Evolutionary conservation across 2,888 invertebrate genomes (phyloP), one percentile per base, ranked within the genome.

Genomic region (Torymus tubicola): DNA sequence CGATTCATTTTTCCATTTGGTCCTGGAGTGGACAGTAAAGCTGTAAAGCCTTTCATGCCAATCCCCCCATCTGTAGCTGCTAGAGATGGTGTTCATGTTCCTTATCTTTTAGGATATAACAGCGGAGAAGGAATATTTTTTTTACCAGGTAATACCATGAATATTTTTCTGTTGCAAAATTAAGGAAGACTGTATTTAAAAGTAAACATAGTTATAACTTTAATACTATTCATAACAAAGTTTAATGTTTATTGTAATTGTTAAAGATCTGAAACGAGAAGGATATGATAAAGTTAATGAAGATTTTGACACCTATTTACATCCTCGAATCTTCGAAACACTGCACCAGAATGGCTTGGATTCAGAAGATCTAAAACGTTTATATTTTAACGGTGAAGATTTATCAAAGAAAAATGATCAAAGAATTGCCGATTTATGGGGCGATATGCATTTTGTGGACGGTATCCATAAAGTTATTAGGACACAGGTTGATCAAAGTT

Each of bases 61-160:
- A 70, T 88, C 70, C 88, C 91, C 2, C 68, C 91, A 14, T 83
- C 86, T n/a, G 86, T 86, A 31, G 90, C 91, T 76, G 65, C 77
- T 1, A 81, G 87, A 53, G 74, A 84, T 0, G 89, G 89, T 65
- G 83, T 92, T 18, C 92, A 92, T 85, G 91, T 93, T 1, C 93
- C 93, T 0, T 91, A 90, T n/a, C 90, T 93, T 79, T 85, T 91
- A 18, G 93, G 93, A 2, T 91, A 91, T 83, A 92, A 92, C 81
- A 89, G 90, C 18, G 89, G 91, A 58, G 93, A 93, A 86, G 92
- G 93, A 24, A 92, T 60, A 1, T 82, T 80, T 13, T 80, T 80
- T 50, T 60, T 80, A 50, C 60, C 79, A n/a, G 67, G 82, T 82
- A 64, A 73, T 5, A 31, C 31, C 50, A 69, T 4, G n/a, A 21